Evolutionary conservation across 1,140 invertebrate genomes (phyloP).

Genomic region (Tetraneura akinire): DNA sequence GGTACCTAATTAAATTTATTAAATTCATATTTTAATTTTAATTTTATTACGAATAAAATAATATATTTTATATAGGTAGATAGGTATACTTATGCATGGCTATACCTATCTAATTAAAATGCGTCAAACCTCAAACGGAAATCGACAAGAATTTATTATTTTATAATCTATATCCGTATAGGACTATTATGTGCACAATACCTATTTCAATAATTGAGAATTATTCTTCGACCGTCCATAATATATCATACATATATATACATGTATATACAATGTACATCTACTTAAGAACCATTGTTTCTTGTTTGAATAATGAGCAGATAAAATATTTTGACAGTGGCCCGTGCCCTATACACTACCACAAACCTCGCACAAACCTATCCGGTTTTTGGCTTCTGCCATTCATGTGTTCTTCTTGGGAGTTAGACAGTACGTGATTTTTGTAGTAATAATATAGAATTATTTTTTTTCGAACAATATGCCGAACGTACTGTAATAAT

Average conservation of each 20-base stretch:
- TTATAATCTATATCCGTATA: conserved; percentile 1
- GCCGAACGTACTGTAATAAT: conserved; percentile 9
- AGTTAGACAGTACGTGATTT: conserved; percentile 13
- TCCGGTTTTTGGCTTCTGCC: conserved; percentile 38
- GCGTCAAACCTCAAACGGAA: conserved; percentile 19
- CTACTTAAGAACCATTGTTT: conserved; percentile 20
- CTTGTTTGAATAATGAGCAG: conserved; percentile 1
- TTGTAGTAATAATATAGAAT: conserved; percentile 12
- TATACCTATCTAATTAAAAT: neutral
- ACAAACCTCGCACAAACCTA: neutral
- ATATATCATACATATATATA: conserved; percentile 18
- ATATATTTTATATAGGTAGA: no score
- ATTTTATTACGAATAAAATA: no score
- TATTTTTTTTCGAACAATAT: conserved; percentile 35
- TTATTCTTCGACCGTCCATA: neutral
- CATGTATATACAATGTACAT: neutral
- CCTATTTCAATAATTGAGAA: neutral
- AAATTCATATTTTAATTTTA: no score
- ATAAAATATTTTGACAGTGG: conserved; percentile 46
- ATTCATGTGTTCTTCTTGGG: neutral
- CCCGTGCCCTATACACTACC: conserved; percentile 13
- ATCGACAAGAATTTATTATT: conserved; percentile 15
- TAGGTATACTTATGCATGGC: no score
- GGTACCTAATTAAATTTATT: no score
- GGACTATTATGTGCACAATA: neutral